These are phyloP conservation scores for Picathartes gymnocephalus DNA, from an alignment of 2,113 vertebrate genomes.

Conservation along the genomic window DNA sequence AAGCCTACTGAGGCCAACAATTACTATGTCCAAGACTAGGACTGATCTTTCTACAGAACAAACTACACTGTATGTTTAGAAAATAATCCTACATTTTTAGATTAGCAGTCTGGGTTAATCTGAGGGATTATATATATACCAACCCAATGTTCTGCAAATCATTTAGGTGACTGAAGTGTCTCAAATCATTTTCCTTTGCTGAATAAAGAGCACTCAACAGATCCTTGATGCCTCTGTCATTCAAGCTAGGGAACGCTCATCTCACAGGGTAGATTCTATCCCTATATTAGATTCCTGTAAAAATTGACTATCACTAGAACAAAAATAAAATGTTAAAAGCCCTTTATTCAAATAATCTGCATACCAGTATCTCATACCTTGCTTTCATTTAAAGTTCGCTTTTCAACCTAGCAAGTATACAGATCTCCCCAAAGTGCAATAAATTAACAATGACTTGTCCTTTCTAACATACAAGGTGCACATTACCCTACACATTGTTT, in stretches of 20 bases:
- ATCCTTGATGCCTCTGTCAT: constrained; percentile 39
- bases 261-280: constrained; percentile 7
- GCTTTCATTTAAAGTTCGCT: neutral
- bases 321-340: constrained; percentile 23
- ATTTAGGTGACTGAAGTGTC: constrained; percentile 41
- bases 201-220: constrained; percentile 25
- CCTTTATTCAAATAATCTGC: neutral
- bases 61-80: neutral
- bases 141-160: constrained; percentile 40
- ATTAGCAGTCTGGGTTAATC: constrained; percentile 19
- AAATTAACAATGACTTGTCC: neutral
- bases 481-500: neutral
- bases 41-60: neutral
- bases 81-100: neutral
- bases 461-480: neutral
- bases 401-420: neutral
- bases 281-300: constrained; percentile 35
- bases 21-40: neutral
- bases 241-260: constrained; percentile 21
- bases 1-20: neutral
- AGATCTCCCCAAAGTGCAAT: neutral
- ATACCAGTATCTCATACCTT: neutral
- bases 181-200: constrained; percentile 30
- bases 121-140: constrained; percentile 12
- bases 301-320: constrained; percentile 41